Conservation (phyloP, 2,797 vertebrate species). For the Halcyon leucocephala region DNA sequence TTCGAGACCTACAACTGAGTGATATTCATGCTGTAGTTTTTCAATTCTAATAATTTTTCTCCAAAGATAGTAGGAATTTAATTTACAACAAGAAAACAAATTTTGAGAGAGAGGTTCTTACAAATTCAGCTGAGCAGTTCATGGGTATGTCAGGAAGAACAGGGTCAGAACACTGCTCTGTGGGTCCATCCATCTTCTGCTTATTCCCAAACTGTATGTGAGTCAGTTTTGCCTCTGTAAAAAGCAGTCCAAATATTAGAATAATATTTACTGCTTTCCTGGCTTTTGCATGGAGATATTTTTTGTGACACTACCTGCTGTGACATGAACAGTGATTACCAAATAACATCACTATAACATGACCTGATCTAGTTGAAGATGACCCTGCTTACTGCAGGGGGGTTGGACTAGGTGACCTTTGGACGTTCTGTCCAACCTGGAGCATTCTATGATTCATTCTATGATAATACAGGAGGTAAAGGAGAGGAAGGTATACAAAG, state of each 20-base stretch:
- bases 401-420: too few relatives aligned
- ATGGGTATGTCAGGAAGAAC: background rate
- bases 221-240: constrained; percentile 77
- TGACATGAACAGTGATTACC: background rate
- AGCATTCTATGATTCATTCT: background rate
- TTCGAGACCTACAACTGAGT: background rate
- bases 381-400: too few relatives aligned
- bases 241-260: background rate
- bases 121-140: constrained; percentile 74
- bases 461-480: background rate
- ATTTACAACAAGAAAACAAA: background rate
- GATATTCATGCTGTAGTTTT: background rate
- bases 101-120: constrained; percentile 58
- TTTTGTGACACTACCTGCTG: background rate
- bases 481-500: background rate
- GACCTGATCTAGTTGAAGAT: background rate
- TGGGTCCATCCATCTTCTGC: constrained; percentile 88
- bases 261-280: background rate
- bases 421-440: too few relatives aligned
- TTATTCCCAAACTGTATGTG: constrained; percentile 80
- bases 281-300: background rate
- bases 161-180: constrained; percentile 84
- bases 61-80: background rate
- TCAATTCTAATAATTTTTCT: background rate
- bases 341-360: background rate